Percentiles rank a stretch among this genome's conserved stretches.
Conservation (phyloP, 35 echinoderm and acorn worm species). For the Antedon bifida region DNA sequence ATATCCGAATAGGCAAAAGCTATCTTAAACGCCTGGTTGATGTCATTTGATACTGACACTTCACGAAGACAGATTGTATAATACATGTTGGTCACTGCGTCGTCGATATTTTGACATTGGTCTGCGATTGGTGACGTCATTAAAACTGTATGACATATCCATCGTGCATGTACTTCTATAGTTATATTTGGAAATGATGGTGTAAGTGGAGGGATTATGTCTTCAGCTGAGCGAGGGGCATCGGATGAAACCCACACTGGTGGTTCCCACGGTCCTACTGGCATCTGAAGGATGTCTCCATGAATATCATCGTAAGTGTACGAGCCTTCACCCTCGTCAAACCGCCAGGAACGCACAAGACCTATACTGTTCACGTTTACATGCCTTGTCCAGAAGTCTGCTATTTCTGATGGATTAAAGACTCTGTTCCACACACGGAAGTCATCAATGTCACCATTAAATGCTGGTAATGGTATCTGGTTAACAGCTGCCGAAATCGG, state of each 20-base stretch:
- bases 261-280: conserved; percentile 49
- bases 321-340: conserved; percentile 70
- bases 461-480: conserved; percentile 35
- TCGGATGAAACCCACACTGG: conserved; percentile 64
- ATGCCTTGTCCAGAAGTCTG: conserved; percentile 40
- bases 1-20: conserved; percentile 73
- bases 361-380: conserved; percentile 11
- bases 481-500: conserved; percentile 10
- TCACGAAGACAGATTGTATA: conserved; percentile 39
- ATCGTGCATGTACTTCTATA: conserved; percentile 8
- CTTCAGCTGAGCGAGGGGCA: conserved; percentile 18
- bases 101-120: conserved; percentile 14
- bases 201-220: neutral
- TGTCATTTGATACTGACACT: conserved; percentile 29
- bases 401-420: conserved; percentile 41
- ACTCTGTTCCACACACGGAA: conserved; percentile 62
- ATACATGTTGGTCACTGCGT: conserved; percentile 34
- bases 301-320: conserved; percentile 28
- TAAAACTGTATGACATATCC: conserved; percentile 25
- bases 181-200: conserved; percentile 21
- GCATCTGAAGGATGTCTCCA: conserved; percentile 15
- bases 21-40: conserved; percentile 36
- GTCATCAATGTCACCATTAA: conserved; percentile 54
- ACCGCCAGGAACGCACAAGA: conserved; percentile 43
- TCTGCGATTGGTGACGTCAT: conserved; percentile 24